Evolutionary conservation across 2,888 invertebrate genomes (phyloP), one percentile per base, ranked within the genome.

Genomic region (Abrostola triplasia): DNA sequence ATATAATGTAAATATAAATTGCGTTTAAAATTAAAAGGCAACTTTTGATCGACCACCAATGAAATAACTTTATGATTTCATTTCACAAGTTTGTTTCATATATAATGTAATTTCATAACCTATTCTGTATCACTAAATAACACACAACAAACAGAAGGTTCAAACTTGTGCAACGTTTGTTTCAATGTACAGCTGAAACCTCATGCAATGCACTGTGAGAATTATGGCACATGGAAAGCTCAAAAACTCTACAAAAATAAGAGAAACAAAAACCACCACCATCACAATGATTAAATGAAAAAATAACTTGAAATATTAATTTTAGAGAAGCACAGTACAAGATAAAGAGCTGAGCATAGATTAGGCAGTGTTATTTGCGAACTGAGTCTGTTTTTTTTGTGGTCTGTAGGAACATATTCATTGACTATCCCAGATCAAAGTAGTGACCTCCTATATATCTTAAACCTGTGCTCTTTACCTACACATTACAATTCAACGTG

Each of bases 361-460:
- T 94, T 94, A 94, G 94, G 94, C 94, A 82, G 88, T 90, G 93
- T 94, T 94, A 94, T 92, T 92, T 87, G 94, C 94, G 90, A 91
- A 91, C 89, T 88, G 88, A 88, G 86, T 86, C 68, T 70, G 84
- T 84, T 88, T 86, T 84, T 81, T 77, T 77, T 84, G 85, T 85
- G 81, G 83, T 88, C 77, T 88, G 85, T 87, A 79, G 86, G 81
- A 88, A 86, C 79, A 86, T 82, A 78, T 76, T 80, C 70, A 76
- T 73, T 78, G 24, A 24, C 83, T 84, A 87, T 89, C 88, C 90
- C 88, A 83, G 81, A 77, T 84, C 84, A 78, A 80, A 73, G 71
- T 72, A 80, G 79, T 80, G 80, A 81, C 82, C 78, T 84, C 83
- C 80, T 84, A 76, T 80, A 82, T 84, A 87, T 87, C 86, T 86